Conservation (phyloP, 2,113 vertebrate species). For the Thermophis baileyi region DNA sequence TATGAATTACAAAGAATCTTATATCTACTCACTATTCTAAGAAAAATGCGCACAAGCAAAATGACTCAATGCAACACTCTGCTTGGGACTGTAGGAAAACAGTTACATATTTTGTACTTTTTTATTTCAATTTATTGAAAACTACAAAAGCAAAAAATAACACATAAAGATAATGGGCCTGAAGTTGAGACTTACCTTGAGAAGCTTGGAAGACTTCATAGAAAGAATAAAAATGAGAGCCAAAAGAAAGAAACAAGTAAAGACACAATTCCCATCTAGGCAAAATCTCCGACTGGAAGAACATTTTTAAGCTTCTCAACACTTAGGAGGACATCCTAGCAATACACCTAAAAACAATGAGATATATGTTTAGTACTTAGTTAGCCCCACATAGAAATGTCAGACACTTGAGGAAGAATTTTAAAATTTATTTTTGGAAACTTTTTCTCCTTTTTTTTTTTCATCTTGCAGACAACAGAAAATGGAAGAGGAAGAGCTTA, state of each 20-base stretch:
- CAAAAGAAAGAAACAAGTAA: slow-evolving; percentile 63
- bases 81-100: not conserved
- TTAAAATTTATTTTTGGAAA: not conserved
- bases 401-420: not conserved
- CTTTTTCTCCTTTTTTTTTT: not conserved
- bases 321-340: not conserved
- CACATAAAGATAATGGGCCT: not conserved
- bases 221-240: slow-evolving; percentile 75
- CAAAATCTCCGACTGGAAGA: slow-evolving; percentile 45
- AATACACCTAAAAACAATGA: slow-evolving; percentile 18
- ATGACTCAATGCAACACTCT: not conserved
- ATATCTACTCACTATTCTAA: not conserved
- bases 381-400: not conserved
- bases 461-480: not conserved
- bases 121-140: accelerated
- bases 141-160: not conserved
- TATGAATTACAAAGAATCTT: not conserved
- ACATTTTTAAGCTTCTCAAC: not conserved
- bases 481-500: not conserved
- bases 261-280: slow-evolving; percentile 66
- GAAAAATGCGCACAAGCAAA: not conserved
- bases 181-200: slow-evolving; percentile 57
- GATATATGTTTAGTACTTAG: not conserved
- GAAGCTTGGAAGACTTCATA: slow-evolving; percentile 72
- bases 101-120: not conserved